Percentiles rank a stretch among this genome's conserved stretches.
Conservation (phyloP, 2,888 invertebrate genomes). For the Acanthosepion pharaonis region DNA sequence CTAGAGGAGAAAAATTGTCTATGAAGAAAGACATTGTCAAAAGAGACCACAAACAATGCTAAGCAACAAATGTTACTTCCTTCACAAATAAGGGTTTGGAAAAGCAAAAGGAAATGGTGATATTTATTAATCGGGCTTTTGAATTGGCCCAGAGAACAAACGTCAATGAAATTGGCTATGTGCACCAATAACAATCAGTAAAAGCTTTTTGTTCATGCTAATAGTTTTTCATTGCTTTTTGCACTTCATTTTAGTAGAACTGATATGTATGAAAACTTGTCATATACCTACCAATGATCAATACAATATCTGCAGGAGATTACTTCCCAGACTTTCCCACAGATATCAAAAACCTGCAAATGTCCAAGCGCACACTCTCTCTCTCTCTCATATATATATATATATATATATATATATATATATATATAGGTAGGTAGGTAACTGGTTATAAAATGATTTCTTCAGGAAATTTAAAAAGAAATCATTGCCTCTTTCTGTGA, state of each 20-base stretch:
- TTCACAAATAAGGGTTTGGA: background rate
- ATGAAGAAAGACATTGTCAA: background rate
- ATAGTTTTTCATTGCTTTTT: background rate
- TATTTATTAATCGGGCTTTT: background rate
- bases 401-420: no score
- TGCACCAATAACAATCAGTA: background rate
- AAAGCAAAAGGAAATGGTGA: background rate
- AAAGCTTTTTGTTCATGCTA: background rate
- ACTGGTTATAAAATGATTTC: no score
- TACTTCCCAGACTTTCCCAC: no score
- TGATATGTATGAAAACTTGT: background rate
- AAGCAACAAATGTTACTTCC: background rate
- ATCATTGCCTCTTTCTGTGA: no score
- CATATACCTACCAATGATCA: background rate
- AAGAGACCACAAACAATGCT: background rate
- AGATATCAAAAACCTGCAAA: no score
- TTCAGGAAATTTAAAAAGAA: no score
- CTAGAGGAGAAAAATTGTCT: constrained; percentile 6
- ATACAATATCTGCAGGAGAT: no score
- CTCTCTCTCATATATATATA: no score
- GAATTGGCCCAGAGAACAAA: background rate
- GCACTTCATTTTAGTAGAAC: background rate
- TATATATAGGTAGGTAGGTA: no score
- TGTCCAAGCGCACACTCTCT: no score
- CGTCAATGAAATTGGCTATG: background rate